Base-by-base conservation (phyloP, 2,797 vertebrate species). In the Percopsis omiscomaycus region DNA sequence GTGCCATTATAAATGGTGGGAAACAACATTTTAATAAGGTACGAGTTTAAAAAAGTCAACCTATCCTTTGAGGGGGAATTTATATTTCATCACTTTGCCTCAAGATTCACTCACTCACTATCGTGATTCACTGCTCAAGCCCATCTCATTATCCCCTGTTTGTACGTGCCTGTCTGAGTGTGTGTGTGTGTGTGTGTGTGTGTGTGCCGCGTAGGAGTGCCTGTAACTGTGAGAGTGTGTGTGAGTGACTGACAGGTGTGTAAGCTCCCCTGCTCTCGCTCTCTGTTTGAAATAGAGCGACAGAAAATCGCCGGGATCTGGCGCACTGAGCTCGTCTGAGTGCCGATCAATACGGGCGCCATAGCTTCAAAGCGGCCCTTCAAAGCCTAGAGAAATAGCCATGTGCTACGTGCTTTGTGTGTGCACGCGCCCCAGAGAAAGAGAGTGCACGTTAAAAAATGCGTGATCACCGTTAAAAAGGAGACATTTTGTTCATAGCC, bases 281-380 rank as follows among this genome's bases (percentile, higher is more conserved):
- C 77, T 85, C 87, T 79, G 87, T 91, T 89, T 88, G 88, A 89
- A 89, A 89, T 89, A 87, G 88, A 88, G 86, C 86, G 86, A 89
- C 89, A 88, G 81, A 89, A 91, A 89, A 91, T 90, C 88, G 84
- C 84, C 80, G 85, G 88, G 87, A 84, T 91, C 88, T 88, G 86
- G 82, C 66, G 69, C 84, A 83, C 83, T 78, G 78, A 90, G 87
- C 85, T 90, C 87, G 89, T 89, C 86, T 88, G 86, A 89, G 87
- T 86, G 57, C 83, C 87, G 78, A 91, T 91, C 89, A 84, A 90
- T 91, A 88, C 67, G 80, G 73, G 82, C 77, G 84, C 84, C 85
- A 84, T 86, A 86, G 90, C 87, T 89, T 91, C 86, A 89, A 89
- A 89, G 86, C 84, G 79, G 66, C 81, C 78, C 86, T 88, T 89